Evolutionary conservation across 1,140 invertebrate species (phyloP).

Genomic region (Drosophila suzukii): DNA sequence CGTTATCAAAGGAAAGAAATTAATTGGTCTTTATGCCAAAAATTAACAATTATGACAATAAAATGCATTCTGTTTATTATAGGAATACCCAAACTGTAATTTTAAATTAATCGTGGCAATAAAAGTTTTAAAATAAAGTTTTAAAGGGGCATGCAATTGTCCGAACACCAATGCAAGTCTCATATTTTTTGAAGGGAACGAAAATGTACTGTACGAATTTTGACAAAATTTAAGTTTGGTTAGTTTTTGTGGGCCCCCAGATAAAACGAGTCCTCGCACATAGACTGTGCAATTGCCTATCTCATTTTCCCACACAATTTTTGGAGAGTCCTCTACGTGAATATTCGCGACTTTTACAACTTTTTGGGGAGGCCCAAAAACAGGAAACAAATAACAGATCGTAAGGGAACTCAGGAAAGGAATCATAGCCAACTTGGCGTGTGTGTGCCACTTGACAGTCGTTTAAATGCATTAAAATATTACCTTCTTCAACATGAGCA

Average conservation of each 20-base stretch:
- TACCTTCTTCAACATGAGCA: constrained; percentile 45
- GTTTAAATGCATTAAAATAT: constrained; percentile 80
- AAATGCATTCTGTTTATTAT: constrained; percentile 35
- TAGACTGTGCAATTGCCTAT: constrained; percentile 7
- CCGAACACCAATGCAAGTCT: neutral
- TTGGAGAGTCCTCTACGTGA: neutral
- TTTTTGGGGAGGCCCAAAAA: constrained; percentile 1
- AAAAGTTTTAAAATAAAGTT: neutral
- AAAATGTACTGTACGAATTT: neutral
- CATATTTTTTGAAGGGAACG: neutral
- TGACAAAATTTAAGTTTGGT: neutral
- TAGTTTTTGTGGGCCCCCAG: constrained; percentile 4
- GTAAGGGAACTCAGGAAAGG: neutral
- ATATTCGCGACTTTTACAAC: constrained; percentile 2
- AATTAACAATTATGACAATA: constrained; percentile 74
- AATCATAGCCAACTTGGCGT: constrained; percentile 24
- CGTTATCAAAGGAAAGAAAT: constrained; percentile 31
- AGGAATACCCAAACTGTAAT: constrained; percentile 5
- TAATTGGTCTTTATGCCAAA: constrained; percentile 66
- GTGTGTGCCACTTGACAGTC: constrained; percentile 74
- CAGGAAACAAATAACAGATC: constrained; percentile 7
- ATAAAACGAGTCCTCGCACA: neutral
- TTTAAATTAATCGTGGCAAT: constrained; percentile 8
- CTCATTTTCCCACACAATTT: neutral
- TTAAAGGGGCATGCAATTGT: neutral